These are phyloP conservation scores for Synergus itoensis DNA, from an alignment of 2,888 invertebrate genomes.

Conservation along the genomic window DNA sequence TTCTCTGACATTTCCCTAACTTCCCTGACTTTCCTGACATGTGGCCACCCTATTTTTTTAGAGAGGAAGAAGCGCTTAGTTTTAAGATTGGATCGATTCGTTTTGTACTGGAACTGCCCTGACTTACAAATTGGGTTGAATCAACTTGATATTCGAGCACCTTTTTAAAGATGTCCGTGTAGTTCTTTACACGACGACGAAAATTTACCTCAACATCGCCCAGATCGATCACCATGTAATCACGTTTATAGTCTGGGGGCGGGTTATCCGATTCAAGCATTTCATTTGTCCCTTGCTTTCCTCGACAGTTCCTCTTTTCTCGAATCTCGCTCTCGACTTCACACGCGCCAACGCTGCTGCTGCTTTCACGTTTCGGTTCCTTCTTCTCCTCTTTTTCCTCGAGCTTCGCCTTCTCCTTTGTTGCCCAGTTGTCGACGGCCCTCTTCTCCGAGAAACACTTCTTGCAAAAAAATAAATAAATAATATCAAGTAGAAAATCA, in stretches of 20 bases:
- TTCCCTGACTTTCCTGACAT: too few species aligned
- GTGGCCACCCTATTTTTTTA: neutral
- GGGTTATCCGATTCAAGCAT: slow-evolving; percentile 75
- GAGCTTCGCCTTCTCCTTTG: slow-evolving; percentile 61
- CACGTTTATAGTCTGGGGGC: slow-evolving; percentile 74
- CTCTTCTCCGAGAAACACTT: slow-evolving; percentile 73
- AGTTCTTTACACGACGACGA: slow-evolving; percentile 16
- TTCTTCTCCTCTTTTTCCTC: slow-evolving; percentile 74
- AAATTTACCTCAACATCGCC: slow-evolving; percentile 74
- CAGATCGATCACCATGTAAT: slow-evolving; percentile 78
- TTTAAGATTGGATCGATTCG: neutral
- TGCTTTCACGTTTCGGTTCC: slow-evolving; percentile 61
- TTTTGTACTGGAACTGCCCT: neutral
- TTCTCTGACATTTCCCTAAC: too few species aligned
- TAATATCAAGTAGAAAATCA: neutral
- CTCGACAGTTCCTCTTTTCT: slow-evolving; percentile 66
- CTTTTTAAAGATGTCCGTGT: slow-evolving; percentile 36
- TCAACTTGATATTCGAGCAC: slow-evolving; percentile 47
- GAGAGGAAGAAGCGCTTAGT: neutral
- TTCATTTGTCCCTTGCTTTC: slow-evolving; percentile 74
- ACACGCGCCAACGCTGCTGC: slow-evolving; percentile 52
- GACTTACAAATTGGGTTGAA: slow-evolving; percentile 15
- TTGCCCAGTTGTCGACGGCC: neutral
- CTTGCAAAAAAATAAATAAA: slow-evolving; percentile 59
- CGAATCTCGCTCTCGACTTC: slow-evolving; percentile 61